phyloP scores from a whole-genome alignment of 2,797 vertebrate genomes.

The Etheostoma nigrum region DNA sequence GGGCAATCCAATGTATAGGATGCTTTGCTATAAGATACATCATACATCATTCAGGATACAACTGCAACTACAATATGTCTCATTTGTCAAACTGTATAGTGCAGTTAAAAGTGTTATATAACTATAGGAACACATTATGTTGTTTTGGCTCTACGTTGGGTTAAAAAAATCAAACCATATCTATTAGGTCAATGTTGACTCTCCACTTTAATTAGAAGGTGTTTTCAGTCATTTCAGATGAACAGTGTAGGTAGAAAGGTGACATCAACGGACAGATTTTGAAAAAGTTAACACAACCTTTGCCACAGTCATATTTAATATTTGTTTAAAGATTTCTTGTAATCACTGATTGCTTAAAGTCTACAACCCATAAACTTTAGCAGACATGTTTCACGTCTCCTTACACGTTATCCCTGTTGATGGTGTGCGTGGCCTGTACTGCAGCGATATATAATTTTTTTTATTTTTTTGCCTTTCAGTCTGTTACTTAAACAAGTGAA shows the following conservation, averaged over 20 bases:
- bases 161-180: conserved; percentile 6
- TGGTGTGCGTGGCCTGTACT: not conserved
- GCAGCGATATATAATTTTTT: not conserved
- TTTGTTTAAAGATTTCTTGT: not conserved
- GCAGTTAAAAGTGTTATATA: not conserved
- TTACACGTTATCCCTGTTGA: not conserved
- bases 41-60: conserved; percentile 21
- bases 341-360: conserved; percentile 1
- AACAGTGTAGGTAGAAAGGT: not conserved
- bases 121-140: not conserved
- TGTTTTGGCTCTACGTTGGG: conserved; percentile 10
- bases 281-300: not conserved
- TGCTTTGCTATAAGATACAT: conserved; percentile 22
- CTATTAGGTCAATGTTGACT: not conserved
- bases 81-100: conserved; percentile 4
- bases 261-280: not conserved
- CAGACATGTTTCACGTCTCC: not conserved
- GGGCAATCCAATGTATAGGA: not conserved
- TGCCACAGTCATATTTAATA: not conserved
- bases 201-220: not conserved
- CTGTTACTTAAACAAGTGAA: not conserved
- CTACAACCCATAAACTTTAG: not conserved
- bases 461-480: not conserved
- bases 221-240: not conserved
- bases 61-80: conserved; percentile 3